Percentiles rank a stretch among this genome's conserved stretches.
phyloP scores from a whole-genome alignment of 2,888 invertebrate genomes.

The Polydrusus tereticollis region DNA sequence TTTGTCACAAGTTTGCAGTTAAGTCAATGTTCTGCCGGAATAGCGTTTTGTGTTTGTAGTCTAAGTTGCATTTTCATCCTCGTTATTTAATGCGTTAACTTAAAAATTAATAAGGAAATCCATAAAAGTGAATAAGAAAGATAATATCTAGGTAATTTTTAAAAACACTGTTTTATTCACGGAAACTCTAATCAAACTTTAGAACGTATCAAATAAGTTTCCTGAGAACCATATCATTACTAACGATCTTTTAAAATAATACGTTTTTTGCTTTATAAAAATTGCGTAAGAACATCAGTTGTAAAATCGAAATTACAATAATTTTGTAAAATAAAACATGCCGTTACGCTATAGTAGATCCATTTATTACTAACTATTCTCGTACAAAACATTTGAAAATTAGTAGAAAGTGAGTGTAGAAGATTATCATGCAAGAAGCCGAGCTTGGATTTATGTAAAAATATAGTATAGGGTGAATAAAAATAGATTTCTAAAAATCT shows the following conservation, averaged over 20 bases:
- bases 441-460: slow-evolving; percentile 2
- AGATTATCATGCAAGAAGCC: slow-evolving; percentile 21
- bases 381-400: slow-evolving; percentile 23
- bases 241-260: neutral
- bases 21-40: too few species aligned
- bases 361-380: slow-evolving; percentile 11
- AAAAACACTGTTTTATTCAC: neutral
- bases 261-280: slow-evolving; percentile 8
- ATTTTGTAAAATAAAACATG: slow-evolving; percentile 19
- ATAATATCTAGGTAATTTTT: neutral
- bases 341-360: slow-evolving; percentile 13
- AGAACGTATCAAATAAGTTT: neutral
- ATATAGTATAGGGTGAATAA: slow-evolving; percentile 7
- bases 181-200: neutral
- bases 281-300: slow-evolving; percentile 28
- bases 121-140: neutral
- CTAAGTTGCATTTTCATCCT: too few species aligned
- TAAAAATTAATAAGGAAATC: too few species aligned
- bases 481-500: neutral
- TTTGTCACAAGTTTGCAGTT: too few species aligned
- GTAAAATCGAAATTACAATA: slow-evolving; percentile 23
- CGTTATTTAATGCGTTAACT: too few species aligned
- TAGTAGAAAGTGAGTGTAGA: slow-evolving; percentile 19
- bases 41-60: too few species aligned
- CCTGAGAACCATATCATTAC: neutral